phyloP scores from a whole-genome alignment of 2,888 invertebrate genomes.

The Polydrusus pterygomalis region DNA sequence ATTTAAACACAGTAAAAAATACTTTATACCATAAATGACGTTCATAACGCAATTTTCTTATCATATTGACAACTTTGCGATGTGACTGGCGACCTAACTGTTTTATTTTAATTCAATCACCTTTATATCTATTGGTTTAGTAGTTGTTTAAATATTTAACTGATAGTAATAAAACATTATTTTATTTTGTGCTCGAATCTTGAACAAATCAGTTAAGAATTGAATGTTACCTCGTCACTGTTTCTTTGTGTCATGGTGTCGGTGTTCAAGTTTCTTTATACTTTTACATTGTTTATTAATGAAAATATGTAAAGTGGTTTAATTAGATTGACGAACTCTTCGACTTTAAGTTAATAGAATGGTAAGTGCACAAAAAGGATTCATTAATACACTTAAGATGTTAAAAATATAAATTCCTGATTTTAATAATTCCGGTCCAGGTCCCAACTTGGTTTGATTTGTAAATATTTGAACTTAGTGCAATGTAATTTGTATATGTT shows the following conservation, averaged over 20 bases:
- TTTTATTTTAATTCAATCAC: slow-evolving; percentile 15
- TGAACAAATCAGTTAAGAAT: slow-evolving; percentile 13
- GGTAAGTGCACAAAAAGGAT: background rate
- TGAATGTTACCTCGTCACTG: slow-evolving; percentile 1
- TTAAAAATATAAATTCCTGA: background rate
- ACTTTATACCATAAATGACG: background rate
- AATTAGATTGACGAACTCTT: background rate
- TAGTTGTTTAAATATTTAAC: slow-evolving; percentile 23
- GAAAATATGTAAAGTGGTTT: slow-evolving; percentile 3
- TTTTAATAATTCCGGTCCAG: no score
- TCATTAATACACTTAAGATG: no score
- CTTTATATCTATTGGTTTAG: background rate
- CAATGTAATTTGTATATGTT: no score
- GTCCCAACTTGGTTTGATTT: no score
- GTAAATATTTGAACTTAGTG: no score
- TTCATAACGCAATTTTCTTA: slow-evolving; percentile 23
- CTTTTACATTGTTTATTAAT: slow-evolving; percentile 6
- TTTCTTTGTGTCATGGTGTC: background rate
- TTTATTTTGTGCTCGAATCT: background rate
- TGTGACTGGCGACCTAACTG: background rate
- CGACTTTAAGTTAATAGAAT: background rate
- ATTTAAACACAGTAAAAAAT: background rate
- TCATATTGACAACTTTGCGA: slow-evolving; percentile 2
- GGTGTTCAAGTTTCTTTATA: background rate
- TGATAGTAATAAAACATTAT: slow-evolving; percentile 21